Percentiles rank a stretch among this genome's conserved stretches.
These are phyloP conservation scores for Empis stercorea DNA, from an alignment of 2,888 invertebrate genomes.

Conservation along the genomic window DNA sequence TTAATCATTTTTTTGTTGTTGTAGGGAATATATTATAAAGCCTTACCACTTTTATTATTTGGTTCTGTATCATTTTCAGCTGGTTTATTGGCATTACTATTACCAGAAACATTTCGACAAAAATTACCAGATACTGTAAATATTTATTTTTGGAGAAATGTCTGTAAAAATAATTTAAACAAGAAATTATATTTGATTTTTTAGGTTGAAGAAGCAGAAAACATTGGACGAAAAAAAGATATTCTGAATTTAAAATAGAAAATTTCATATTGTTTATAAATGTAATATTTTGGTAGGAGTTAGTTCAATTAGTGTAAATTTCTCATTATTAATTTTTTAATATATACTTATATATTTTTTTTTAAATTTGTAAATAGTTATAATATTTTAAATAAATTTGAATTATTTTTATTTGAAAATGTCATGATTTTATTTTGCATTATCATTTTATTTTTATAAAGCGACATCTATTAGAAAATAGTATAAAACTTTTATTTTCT, in stretches of 20 bases:
- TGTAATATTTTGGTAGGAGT: too few species aligned
- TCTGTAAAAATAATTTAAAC: too few species aligned
- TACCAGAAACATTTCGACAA: constrained; percentile 49
- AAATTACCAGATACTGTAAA: constrained; percentile 48
- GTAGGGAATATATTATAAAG: constrained; percentile 39
- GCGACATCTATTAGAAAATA: too few species aligned
- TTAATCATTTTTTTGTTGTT: constrained; percentile 5
- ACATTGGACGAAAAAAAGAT: constrained; percentile 4
- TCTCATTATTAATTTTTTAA: too few species aligned
- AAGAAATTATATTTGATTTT: neutral
- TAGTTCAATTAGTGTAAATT: too few species aligned
- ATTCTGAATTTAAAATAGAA: neutral
- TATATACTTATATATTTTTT: too few species aligned
- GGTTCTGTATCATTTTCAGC: constrained; percentile 40
- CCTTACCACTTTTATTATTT: constrained; percentile 42
- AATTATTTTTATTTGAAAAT: too few species aligned
- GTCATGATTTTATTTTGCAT: too few species aligned
- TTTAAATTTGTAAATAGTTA: too few species aligned
- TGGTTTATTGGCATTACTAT: constrained; percentile 40
- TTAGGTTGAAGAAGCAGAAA: constrained; percentile 17
- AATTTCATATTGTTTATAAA: too few species aligned
- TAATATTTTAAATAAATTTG: too few species aligned
- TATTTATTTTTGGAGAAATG: neutral
- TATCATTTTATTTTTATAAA: neutral
- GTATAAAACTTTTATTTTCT: too few species aligned